Conservation (phyloP, 2,113 vertebrate species). For the Sturnus vulgaris region DNA sequence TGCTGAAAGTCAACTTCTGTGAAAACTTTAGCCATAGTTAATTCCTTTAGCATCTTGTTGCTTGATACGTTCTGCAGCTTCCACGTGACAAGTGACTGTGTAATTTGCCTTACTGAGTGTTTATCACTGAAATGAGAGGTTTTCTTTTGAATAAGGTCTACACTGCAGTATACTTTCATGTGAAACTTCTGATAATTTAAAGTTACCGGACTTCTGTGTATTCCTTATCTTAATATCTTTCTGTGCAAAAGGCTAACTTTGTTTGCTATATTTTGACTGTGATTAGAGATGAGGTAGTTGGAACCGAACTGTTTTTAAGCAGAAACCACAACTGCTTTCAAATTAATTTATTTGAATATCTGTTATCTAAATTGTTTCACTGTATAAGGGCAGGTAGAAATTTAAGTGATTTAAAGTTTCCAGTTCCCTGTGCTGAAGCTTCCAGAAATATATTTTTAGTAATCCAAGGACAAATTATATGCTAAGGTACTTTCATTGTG, state of each 20-base stretch:
- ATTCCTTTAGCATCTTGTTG: not conserved
- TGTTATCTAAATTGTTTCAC: not conserved
- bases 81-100: not conserved
- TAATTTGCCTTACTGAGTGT: not conserved
- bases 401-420: not conserved
- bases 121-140: not conserved
- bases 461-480: not conserved
- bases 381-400: not conserved
- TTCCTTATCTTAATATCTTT: not conserved
- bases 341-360: not conserved
- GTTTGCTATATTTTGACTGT: not conserved
- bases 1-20: not conserved
- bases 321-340: not conserved
- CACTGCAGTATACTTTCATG: not conserved
- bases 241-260: not conserved
- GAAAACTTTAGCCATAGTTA: not conserved
- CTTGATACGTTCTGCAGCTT: not conserved
- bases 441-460: not conserved
- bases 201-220: accelerated
- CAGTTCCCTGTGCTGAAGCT: not conserved
- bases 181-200: not conserved
- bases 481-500: not conserved
- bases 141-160: not conserved
- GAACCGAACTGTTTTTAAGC: not conserved
- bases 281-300: not conserved